Evolutionary conservation across 2,888 invertebrate species (phyloP), one percentile per base, ranked within the genome.

Genomic region (Yponomeuta evonymella): DNA sequence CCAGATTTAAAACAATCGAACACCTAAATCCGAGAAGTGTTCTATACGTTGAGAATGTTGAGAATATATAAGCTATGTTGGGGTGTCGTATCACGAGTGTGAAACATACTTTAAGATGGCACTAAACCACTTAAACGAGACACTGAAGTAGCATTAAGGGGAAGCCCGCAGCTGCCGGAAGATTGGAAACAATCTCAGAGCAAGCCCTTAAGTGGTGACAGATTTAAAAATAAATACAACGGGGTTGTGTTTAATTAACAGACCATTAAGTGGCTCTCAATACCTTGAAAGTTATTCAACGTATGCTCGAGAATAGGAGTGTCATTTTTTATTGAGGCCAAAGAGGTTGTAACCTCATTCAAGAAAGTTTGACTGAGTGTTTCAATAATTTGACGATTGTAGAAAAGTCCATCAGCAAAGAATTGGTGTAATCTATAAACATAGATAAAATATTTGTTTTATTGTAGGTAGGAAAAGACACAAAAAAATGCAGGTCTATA

Each of bases 111-210:
- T 43, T 43, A 43, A 43, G 9, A 43, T 43, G 43, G 43, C 4
- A 58, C 15, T 15, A 58, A 15, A 15, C 51, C 15, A 58, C 51
- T 58, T 58, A 15, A 58, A 5, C 15, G 51, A 23, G 30, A 51
- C 68, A 51, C 68, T 68, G 48, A 68, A 68, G 29, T 51, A 15
- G 65, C 33, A 30, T 33, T 68, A 68, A 68, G 68, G 68, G 68
- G 51, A 23, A 67, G 33, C 6, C 48, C n/a, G 62, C 70, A 70
- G 62, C 70, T 70, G 70, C 70, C 70, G 62, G 70, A 70, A 36
- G 63, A 9, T 11, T 70, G 12, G 15, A 36, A 10, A 8, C 33
- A 12, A 33, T 58, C 62, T 67, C n/a, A 8, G 43, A 33, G 33
- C 33, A 33, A 43, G n/a, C 67, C 12, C 67, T 67, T 67, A 67